Percentiles rank a stretch among this genome's conserved stretches.
phyloP scores from a whole-genome alignment of 2,113 vertebrate species.

The Accipiter cooperii region DNA sequence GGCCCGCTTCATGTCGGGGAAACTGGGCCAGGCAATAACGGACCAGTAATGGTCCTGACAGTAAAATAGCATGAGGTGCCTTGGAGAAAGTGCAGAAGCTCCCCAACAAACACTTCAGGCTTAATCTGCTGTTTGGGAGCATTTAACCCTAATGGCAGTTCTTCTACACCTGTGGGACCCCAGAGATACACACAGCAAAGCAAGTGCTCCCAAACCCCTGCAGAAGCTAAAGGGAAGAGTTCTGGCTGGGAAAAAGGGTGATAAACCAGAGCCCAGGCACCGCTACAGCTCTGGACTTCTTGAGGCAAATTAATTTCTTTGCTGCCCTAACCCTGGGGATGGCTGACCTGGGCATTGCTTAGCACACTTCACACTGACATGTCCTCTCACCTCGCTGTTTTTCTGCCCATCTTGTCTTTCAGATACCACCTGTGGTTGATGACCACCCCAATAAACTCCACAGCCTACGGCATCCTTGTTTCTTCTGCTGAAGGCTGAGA shows the following conservation, averaged over 20 bases:
- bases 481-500: neutral
- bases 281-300: neutral
- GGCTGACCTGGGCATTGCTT: neutral
- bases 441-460: neutral
- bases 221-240: neutral
- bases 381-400: neutral
- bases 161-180: neutral
- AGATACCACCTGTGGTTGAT: neutral
- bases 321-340: neutral
- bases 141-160: neutral
- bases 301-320: neutral
- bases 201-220: neutral
- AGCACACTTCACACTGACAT: neutral
- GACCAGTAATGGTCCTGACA: neutral
- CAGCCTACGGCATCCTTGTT: neutral
- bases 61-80: neutral
- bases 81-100: neutral
- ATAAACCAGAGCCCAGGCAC: neutral
- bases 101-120: neutral
- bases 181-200: neutral
- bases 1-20: neutral
- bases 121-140: neutral
- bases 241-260: neutral
- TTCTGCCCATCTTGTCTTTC: neutral
- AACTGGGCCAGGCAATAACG: neutral